Conservation (phyloP, 2,797 vertebrate species). For the Cirrhinus molitorella region DNA sequence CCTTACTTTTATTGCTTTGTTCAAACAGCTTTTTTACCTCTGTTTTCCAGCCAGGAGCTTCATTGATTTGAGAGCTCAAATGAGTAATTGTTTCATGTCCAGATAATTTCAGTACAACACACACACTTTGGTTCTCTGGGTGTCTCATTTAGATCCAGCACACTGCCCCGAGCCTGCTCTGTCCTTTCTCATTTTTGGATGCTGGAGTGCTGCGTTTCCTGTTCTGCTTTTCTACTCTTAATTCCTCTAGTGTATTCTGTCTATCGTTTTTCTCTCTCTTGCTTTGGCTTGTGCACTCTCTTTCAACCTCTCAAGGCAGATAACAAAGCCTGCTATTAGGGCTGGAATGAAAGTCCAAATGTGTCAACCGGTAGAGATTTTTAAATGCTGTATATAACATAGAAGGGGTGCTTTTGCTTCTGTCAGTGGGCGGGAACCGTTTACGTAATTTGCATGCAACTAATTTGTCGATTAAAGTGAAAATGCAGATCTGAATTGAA, state of each 20-base stretch:
- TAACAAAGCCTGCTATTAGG: conserved; percentile 27
- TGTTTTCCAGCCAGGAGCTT: conserved; percentile 24
- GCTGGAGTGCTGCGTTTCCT: conserved; percentile 31
- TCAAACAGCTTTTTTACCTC: neutral
- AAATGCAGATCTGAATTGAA: too few species aligned
- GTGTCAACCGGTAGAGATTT: neutral
- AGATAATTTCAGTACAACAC: conserved; percentile 24
- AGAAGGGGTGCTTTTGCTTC: neutral
- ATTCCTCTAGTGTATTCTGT: conserved; percentile 42
- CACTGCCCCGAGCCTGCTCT: conserved; percentile 23
- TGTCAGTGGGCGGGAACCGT: neutral
- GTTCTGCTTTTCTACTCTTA: conserved; percentile 54
- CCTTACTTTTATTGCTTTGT: neutral
- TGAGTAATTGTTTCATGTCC: conserved; percentile 38
- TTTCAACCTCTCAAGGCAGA: conserved; percentile 24
- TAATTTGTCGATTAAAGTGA: too few species aligned
- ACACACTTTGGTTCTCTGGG: conserved; percentile 27
- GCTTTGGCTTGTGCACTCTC: conserved; percentile 8
- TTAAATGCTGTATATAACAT: neutral
- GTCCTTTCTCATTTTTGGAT: conserved; percentile 34
- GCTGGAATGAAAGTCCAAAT: neutral
- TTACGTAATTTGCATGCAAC: neutral
- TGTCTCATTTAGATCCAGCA: conserved; percentile 25
- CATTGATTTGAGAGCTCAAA: conserved; percentile 45
- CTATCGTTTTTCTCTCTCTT: neutral